Conservation (phyloP, 1,140 invertebrate genomes). For the Stegodyphus mimosarum region DNA sequence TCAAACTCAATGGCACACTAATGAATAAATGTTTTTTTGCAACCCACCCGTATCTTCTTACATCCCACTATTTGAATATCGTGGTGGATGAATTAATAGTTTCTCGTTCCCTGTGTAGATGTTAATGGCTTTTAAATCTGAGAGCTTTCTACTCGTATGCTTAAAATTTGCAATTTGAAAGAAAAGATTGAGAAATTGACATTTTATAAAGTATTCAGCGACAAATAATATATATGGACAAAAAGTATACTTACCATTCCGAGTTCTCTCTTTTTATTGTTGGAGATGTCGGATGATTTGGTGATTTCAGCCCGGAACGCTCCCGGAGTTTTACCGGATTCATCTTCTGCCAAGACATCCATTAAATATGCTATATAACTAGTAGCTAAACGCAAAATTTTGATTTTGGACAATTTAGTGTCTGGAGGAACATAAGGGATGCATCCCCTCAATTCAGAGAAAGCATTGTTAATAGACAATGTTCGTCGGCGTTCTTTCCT, state of each 20-base stretch:
- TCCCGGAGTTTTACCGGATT: slow-evolving; percentile 65
- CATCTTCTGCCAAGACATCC: slow-evolving; percentile 70
- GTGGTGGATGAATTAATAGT: no score
- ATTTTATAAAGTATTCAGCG: no score
- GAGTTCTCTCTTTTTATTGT: neutral
- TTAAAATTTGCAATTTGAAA: no score
- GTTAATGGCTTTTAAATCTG: no score
- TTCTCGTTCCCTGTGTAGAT: no score
- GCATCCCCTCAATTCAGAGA: slow-evolving; percentile 88
- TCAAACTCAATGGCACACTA: no score
- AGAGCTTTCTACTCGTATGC: no score
- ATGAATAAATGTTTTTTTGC: no score
- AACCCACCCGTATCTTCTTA: no score
- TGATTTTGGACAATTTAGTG: slow-evolving; percentile 83
- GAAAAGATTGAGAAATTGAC: no score
- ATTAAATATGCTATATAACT: slow-evolving; percentile 72
- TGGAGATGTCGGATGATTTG: slow-evolving; percentile 8
- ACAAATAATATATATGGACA: neutral
- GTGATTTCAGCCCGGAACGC: slow-evolving; percentile 5
- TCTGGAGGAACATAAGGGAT: slow-evolving; percentile 96
- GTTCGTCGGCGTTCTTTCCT: slow-evolving; percentile 92
- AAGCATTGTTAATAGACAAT: slow-evolving; percentile 94
- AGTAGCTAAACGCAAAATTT: slow-evolving; percentile 71
- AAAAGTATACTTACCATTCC: neutral
- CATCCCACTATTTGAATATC: no score